Base-by-base conservation (phyloP, 2,888 invertebrate species). In the Pycnomerus fuliginosus region DNA sequence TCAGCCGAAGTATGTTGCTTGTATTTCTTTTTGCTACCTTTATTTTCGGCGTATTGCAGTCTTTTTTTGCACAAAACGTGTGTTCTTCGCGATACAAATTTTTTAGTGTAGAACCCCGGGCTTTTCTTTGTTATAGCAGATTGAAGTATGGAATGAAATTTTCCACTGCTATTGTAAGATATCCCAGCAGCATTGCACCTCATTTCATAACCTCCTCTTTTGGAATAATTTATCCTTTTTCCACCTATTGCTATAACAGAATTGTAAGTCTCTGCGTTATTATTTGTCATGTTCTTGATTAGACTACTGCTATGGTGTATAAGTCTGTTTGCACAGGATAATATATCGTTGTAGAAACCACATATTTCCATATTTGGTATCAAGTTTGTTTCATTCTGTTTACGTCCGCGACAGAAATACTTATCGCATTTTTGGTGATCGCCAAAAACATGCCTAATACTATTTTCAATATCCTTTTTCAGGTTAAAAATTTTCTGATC, bases 361-460 rank as follows among this genome's bases (percentile, higher is more conserved):
- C 37, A 37, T 4, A 8, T 13, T 23, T 38, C 31, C 22, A 30
- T 13, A 10, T 5, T 7, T 10, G 38, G 30, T 23, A 38, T 16
- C 5, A 17, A 22, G 10, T 30, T 38, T 8, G 7, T 16, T 30
- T 38, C 30, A 7, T 38, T 23, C 12, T 25, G 16, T 31, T 38
- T 30, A 11, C 12, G 10, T 8, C 38, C 30, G 12, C 23, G 32
- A 16, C 25, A 40, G 17, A 33, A 40, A 16, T 40, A 40, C 5
- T 8, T 16, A 10, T 10, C 36, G 28, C 36, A 36, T n/a, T 33
- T 22, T n/a, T 13, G 16, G 16, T 31, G 31, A 1, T 31, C 17
- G 2, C 31, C 31, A 8, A 31, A 31, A 2, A 31, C 17, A 31
- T 31, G 31, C 10, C n/a, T 4, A 11, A 17, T 7, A 16, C 3